Evolutionary conservation across 1,140 invertebrate genomes (phyloP).

Genomic region (Hermatobates lingyangjiaoensis): DNA sequence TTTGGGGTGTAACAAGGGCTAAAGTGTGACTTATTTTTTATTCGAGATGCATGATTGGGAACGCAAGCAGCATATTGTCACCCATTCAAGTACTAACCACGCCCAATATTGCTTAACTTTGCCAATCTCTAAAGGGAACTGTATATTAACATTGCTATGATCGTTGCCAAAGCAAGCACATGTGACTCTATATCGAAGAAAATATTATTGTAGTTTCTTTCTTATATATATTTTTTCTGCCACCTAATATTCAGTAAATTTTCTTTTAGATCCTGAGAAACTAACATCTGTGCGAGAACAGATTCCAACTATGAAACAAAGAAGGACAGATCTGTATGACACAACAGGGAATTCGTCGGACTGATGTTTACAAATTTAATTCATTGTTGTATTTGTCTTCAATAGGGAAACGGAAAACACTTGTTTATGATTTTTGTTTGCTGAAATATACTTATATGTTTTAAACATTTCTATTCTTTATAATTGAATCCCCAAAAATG

Average conservation of each 20-base stretch:
- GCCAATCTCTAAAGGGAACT: neutral
- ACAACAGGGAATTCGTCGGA: conserved; percentile 33
- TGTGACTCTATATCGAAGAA: neutral
- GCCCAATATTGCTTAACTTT: neutral
- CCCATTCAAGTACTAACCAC: neutral
- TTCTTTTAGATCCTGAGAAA: conserved; percentile 42
- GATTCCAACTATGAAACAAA: conserved; percentile 59
- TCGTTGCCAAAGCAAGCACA: neutral
- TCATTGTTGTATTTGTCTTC: no score
- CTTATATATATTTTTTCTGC: neutral
- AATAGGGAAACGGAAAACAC: no score
- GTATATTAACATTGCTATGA: neutral
- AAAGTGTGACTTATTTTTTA: no score
- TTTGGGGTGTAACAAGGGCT: no score
- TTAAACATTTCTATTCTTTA: no score
- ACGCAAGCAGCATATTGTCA: no score
- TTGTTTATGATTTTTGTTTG: no score
- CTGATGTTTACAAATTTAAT: no score
- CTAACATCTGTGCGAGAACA: conserved; percentile 56
- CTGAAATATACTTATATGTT: no score
- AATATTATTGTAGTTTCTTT: neutral
- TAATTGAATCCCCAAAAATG: no score
- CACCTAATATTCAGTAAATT: conserved; percentile 11
- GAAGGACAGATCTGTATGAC: conserved; percentile 62
- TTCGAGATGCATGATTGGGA: no score